These are phyloP conservation scores for Drosophila paulistorum DNA, from an alignment of 1,140 invertebrate genomes.

Conservation along the genomic window DNA sequence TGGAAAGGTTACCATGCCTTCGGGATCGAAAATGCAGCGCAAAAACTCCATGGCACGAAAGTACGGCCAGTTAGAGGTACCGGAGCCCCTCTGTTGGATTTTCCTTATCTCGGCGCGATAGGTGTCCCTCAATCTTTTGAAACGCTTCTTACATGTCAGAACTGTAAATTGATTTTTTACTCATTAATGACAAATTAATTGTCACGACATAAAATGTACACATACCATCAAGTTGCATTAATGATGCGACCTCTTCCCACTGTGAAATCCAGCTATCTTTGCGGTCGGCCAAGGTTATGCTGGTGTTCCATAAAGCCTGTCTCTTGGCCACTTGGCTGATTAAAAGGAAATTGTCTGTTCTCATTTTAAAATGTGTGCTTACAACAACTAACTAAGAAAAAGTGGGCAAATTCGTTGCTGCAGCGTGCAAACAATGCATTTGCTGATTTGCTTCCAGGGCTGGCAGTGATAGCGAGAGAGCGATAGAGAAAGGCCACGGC, in stretches of 20 bases:
- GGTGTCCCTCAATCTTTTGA: constrained; percentile 58
- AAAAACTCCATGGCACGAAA: constrained; percentile 62
- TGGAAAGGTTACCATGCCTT: constrained; percentile 37
- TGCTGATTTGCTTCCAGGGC: neutral
- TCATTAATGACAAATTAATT: constrained; percentile 22
- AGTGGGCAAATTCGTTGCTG: neutral
- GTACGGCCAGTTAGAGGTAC: constrained; percentile 52
- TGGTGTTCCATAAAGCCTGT: constrained; percentile 60
- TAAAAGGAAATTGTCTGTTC: constrained; percentile 55
- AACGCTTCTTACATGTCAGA: constrained; percentile 51
- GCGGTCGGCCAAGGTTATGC: constrained; percentile 36
- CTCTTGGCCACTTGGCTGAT: constrained; percentile 55
- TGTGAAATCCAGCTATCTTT: constrained; percentile 46
- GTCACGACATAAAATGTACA: neutral
- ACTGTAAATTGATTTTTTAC: constrained; percentile 32
- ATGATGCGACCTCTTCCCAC: constrained; percentile 49
- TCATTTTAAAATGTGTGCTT: constrained; percentile 33
- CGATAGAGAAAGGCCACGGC: neutral
- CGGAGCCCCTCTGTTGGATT: constrained; percentile 45
- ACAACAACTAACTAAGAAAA: neutral
- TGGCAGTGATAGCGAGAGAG: neutral
- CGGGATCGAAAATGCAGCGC: constrained; percentile 61
- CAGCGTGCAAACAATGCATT: constrained; percentile 50
- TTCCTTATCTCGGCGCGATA: constrained; percentile 66
- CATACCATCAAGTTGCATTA: constrained; percentile 56